phyloP scores from a whole-genome alignment of 2,888 invertebrate genomes.

The Eulithis testata region DNA sequence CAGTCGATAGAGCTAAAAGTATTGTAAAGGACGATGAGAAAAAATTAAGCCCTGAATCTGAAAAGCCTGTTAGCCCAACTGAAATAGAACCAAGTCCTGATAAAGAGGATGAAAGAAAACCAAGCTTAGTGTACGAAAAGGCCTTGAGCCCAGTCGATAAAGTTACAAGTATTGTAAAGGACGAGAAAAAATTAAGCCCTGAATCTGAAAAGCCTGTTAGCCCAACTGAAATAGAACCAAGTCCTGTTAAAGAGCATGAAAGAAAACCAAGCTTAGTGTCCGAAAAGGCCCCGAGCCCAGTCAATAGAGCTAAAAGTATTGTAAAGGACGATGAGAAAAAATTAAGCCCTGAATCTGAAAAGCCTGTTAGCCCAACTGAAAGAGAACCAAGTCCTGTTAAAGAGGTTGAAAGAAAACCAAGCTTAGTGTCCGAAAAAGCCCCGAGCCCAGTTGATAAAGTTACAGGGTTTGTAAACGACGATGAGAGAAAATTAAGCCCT shows the following conservation, averaged over 20 bases:
- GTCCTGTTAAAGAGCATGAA: background rate
- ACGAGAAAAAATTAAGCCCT: slow-evolving; percentile 1
- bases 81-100: no score
- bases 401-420: slow-evolving; percentile 9
- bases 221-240: slow-evolving; percentile 2
- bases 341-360: slow-evolving; percentile 10
- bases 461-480: slow-evolving; percentile 22
- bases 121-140: slow-evolving; percentile 7
- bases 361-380: no score
- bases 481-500: background rate
- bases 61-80: no score
- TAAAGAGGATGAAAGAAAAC: background rate
- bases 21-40: slow-evolving; percentile 6
- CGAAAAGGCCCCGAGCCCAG: slow-evolving; percentile 4
- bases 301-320: background rate
- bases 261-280: slow-evolving; percentile 4
- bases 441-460: slow-evolving; percentile 26
- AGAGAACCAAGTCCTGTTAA: slow-evolving; percentile 27
- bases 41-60: no score
- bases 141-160: slow-evolving; percentile 15
- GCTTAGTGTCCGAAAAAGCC: slow-evolving; percentile 6
- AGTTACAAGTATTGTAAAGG: background rate
- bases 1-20: slow-evolving; percentile 28
- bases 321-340: background rate
- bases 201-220: slow-evolving; percentile 3